Percentiles rank a stretch among this genome's conserved stretches.
Evolutionary conservation across 2,113 vertebrate species (phyloP).

Genomic region (Notiomystis cincta): DNA sequence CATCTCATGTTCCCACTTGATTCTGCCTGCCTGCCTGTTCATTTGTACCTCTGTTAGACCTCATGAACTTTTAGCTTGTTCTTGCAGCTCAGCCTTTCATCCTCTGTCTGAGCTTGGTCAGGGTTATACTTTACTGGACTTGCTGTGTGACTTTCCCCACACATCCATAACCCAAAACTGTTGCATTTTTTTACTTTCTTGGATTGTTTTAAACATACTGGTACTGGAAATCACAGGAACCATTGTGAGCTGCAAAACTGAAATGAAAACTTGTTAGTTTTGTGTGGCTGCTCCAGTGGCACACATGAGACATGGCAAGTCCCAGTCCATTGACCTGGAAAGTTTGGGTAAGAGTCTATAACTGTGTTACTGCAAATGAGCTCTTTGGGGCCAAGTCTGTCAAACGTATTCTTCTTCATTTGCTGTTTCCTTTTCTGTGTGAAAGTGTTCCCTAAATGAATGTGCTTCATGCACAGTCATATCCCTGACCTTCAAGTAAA

Average conservation of each 20-base stretch:
- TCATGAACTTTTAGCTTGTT: not conserved
- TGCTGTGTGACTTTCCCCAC: not conserved
- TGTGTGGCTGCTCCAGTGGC: not conserved
- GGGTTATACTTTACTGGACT: not conserved
- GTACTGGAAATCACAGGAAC: not conserved
- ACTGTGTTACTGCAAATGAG: not conserved
- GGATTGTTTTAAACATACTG: not conserved
- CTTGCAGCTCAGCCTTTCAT: not conserved
- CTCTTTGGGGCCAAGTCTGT: not conserved
- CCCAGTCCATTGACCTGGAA: not conserved
- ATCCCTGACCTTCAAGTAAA: constrained; percentile 46
- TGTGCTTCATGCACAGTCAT: constrained; percentile 5
- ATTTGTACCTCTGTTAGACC: not conserved
- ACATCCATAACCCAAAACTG: not conserved
- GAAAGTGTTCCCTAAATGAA: not conserved
- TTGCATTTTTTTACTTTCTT: not conserved
- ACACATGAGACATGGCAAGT: not conserved
- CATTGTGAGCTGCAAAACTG: not conserved
- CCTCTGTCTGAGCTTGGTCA: not conserved
- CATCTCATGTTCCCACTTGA: not conserved
- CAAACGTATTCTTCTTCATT: not conserved
- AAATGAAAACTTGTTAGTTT: not conserved
- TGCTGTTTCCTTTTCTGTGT: not conserved
- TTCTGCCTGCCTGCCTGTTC: not conserved
- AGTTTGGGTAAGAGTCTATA: not conserved